Evolutionary conservation across 1,140 invertebrate species (phyloP), one percentile per base, ranked within the genome.

Genomic region (Hylyphantes graminicola): DNA sequence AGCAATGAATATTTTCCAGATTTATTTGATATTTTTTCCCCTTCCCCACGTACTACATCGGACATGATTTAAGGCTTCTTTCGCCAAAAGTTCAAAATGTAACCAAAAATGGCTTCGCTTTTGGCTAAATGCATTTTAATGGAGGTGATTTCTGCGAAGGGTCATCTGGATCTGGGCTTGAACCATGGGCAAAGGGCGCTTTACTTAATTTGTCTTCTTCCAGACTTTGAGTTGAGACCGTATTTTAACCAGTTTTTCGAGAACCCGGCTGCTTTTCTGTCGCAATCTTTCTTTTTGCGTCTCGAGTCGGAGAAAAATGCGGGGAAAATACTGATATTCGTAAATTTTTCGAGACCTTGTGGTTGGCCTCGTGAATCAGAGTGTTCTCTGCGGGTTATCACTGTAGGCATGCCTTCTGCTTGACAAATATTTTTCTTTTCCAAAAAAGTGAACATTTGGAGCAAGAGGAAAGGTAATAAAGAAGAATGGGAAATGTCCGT

Each of bases 141-240:
- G 7, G 35, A 57, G 50, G 19, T 74, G 72, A 48, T 65, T 78
- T 64, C n/a, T 59, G 57, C 15, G 55, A 13, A 53, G 57, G 80
- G 80, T 83, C 80, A 83, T 65, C 21, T 67, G 21, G 51, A 61
- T 35, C n/a, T 77, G 61, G 21, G 11, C 50, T 64, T 35, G 51
- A 17, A 59, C n/a, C 65, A 21, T 50, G 55, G 53, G 21, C 51
- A 74, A 65, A 70, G 48, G 72, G 51, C 48, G 55, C 55, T 65
- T 65, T 10, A 50, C 63, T 83, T 83, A 65, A 74, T 83, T 83
- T 83, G 80, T 75, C 80, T 83, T 83, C 54, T 67, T 83, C 80
- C 19, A 59, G 53, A 70, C 21, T 61, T n/a, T 53, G 35, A 64
- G 67, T 13, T 55, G 59, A 21, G n/a, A 61, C 73, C 57, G 68